Percentiles rank a stretch among this genome's conserved stretches.
These are phyloP conservation scores for Bovichtus diacanthus DNA, from an alignment of 2,797 vertebrate genomes.

Conservation along the genomic window DNA sequence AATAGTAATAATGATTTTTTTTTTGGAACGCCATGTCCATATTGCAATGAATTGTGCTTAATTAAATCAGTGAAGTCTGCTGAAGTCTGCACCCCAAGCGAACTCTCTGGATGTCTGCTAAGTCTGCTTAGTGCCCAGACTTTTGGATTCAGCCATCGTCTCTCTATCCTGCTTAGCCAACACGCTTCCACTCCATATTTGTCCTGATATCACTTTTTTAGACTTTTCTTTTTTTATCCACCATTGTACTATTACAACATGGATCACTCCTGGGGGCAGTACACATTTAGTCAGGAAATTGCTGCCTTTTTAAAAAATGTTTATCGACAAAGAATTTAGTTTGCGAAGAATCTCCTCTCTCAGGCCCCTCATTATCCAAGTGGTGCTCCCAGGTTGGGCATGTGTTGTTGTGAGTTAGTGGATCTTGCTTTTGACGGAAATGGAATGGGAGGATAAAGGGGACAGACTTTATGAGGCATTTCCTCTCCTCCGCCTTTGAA, in stretches of 20 bases:
- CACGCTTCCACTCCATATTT: neutral
- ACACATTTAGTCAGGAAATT: neutral
- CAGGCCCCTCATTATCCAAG: neutral
- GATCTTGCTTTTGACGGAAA: slow-evolving; percentile 51
- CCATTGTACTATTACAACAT: neutral
- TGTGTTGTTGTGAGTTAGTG: slow-evolving; percentile 22
- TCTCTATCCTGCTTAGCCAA: neutral
- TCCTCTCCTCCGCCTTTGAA: slow-evolving; percentile 63
- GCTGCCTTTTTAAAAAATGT: neutral
- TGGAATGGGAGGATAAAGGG: slow-evolving; percentile 53
- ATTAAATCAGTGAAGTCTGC: no score
- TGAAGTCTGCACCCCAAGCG: no score
- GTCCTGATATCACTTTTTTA: neutral
- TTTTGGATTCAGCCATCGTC: no score
- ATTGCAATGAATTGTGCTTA: no score
- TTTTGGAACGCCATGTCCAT: no score
- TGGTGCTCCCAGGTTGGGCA: neutral
- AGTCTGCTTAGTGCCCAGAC: no score
- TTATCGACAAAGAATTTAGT: neutral
- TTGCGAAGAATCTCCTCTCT: neutral
- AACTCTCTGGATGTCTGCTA: no score
- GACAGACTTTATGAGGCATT: slow-evolving; percentile 61
- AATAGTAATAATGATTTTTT: no score
- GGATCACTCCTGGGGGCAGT: neutral
- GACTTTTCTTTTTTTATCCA: neutral